Base-by-base conservation (phyloP, 2,888 invertebrate genomes). In the Pycnomerus fuliginosus region DNA sequence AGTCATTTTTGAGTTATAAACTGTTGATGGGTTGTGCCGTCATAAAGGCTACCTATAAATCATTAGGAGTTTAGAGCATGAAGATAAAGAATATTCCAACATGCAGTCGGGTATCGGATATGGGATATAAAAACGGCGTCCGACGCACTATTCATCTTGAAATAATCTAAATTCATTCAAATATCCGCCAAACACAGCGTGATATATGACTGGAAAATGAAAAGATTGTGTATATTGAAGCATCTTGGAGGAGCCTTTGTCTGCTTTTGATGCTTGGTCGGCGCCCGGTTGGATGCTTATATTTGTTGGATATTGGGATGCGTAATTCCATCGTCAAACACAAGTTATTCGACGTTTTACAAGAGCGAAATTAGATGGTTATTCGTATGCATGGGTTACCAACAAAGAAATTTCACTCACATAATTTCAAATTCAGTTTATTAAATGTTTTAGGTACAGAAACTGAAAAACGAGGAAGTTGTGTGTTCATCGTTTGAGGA, bases 121-220 rank as follows among this genome's bases (percentile, higher is more conserved):
- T 16, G n/a, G 15, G 28, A 14, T n/a, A 16, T n/a, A 15, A n/a
- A 13, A 16, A 31, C 8, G n/a, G 16, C 8, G 28, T 13, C 33
- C 31, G 30, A 15, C 42, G 38, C 44, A 52, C 58, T 52, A 58
- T 60, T 60, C 61, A 60, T 56, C 59, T 60, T 50, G 56, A 58
- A 61, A 61, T 65, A 62, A 65, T 64, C 61, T 55, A 62, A 66
- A 64, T 62, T 60, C 60, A 61, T 62, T 64, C 58, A 62, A 62
- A 65, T 61, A 59, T 62, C 57, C 53, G 52, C 39, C 53, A 52
- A 53, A 58, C 50, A 52, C 49, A 48, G 52, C 48, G 52, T 61
- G 60, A 61, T 59, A 55, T 60, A 60, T 58, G 56, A 52, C 42
- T 48, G 47, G 44, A 51, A 58, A 58, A 57, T 53, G 61, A 56